phyloP scores from a whole-genome alignment of 2,113 vertebrate genomes.

The Albula glossodonta region DNA sequence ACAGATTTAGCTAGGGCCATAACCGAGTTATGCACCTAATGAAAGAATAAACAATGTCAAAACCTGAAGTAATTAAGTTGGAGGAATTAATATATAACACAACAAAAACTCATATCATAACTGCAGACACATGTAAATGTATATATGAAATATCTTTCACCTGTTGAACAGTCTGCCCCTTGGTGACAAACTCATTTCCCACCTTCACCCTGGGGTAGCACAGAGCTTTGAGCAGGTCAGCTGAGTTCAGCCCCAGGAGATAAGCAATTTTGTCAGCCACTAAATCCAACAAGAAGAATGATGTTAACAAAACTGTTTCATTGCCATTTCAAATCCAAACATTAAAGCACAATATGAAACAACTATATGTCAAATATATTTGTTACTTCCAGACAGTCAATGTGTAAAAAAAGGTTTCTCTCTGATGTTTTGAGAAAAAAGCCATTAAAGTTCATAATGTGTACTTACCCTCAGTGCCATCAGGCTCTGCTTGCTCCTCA shows the following conservation, averaged over 20 bases:
- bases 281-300: conserved; percentile 17
- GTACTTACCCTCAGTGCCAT: conserved; percentile 85
- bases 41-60: not conserved
- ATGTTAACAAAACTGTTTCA: not conserved
- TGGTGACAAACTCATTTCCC: conserved; percentile 71
- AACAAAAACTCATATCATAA: not conserved
- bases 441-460: not conserved
- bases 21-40: conserved; percentile 57
- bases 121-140: not conserved
- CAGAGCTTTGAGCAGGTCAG: conserved; percentile 38
- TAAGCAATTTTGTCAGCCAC: conserved; percentile 40
- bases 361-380: too few species aligned
- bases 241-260: conserved; percentile 40
- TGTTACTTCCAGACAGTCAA: too few species aligned
- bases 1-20: conserved; percentile 50
- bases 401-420: too few species aligned
- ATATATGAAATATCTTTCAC: conserved; percentile 49
- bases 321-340: not conserved
- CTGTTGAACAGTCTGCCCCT: conserved; percentile 88
- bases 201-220: conserved; percentile 42
- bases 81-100: too few species aligned
- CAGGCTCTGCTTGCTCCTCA: conserved; percentile 87
- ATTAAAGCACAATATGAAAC: too few species aligned
- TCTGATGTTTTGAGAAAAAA: too few species aligned
- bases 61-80: too few species aligned